Base-by-base conservation (phyloP, 2,113 vertebrate species). In the Ammospiza nelsoni region DNA sequence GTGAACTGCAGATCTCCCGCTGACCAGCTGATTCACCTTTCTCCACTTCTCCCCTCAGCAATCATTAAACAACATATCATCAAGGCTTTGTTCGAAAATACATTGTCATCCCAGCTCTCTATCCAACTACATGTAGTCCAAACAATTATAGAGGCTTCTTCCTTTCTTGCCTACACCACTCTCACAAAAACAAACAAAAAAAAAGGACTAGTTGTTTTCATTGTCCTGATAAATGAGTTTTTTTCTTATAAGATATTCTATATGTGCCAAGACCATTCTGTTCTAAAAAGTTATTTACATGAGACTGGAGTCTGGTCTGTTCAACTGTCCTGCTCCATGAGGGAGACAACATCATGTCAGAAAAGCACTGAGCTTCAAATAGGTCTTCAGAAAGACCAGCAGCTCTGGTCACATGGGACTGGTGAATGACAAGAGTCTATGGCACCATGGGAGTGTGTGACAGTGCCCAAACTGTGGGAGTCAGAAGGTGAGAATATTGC, bases 381-480 rank as follows among this genome's bases (percentile, higher is more conserved):
- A 33, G 18, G 8, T 62, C 22, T 48, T 46, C 48, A 51, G 39
- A 35, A 87, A 75, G 48, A 94, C 13, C 35, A 72, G 8, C 15
- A 78, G 4, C 15, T 21, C 7, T 2, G 4, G 21, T 71, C 20
- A 21, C 3, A 1, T 15, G 25, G 16, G 16, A 68, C 49, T 35
- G 39, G 9, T 48, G 27, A 63, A 11, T 3, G 4, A 28, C 1
- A 1, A 46, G 20, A 17, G 37, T 19, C 51, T 67, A 28, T 25
- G 39, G 6, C 61, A 55, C 29, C 33, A 39, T 0, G 2, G 11
- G 59, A 55, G 4, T 4, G 4, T 8, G n/a, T 4, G 7, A 21
- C 4, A 27, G 9, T 22, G 4, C 7, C 46, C 15, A 35, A 15
- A 74, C 1, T 6, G 2, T 23, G 27, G 15, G 41, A 49, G 3